Evolutionary conservation across 2,888 invertebrate species (phyloP), one percentile per base, ranked within the genome.

Genomic region (Nowickia ferox): DNA sequence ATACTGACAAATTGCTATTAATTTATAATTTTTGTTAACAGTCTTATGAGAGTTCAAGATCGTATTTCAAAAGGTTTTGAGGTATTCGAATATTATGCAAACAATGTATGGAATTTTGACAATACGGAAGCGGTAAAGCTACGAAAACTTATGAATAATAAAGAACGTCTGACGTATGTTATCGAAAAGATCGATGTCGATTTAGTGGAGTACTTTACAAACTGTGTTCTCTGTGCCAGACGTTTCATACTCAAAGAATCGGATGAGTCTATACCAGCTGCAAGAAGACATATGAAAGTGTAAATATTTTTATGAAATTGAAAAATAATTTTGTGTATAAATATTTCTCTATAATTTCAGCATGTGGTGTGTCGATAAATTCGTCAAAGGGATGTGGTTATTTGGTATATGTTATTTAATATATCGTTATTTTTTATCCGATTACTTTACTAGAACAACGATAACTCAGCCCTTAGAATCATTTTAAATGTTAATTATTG

Each of bases 31-130:
- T 9, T 40, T 59, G n/a, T 8, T 5, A 48, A 75, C 59, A 98
- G 97, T 42, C 93, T 98, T 90, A 96, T 96, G 90, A 95, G 96
- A 69, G 96, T 97, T 1, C 98, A 98, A 88, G 95, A 96, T 79
- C 95, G 97, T 65, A 96, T 98, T 88, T 94, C 94, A 87, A 97
- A 97, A 93, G 97, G 98, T 0, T 97, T 97, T 90, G 96, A 97
- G 89, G 96, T 97, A 0, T 96, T 98, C 90, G 97, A 97, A 90
- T 98, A 97, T 91, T 98, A 98, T 93, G 97, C 98, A 0, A 97
- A 96, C 91, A 97, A 97, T 90, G 97, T 97, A 87, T 98, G 98
- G 98, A 96, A 96, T 90, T 97, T 97, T 92, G 95, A 95, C 61
- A 97, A 96, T 22, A 94, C 95, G 69, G 94, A 95, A 87, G 94